Evolutionary conservation across 2,113 vertebrate genomes (phyloP).

Genomic region (Camelus dromedarius): DNA sequence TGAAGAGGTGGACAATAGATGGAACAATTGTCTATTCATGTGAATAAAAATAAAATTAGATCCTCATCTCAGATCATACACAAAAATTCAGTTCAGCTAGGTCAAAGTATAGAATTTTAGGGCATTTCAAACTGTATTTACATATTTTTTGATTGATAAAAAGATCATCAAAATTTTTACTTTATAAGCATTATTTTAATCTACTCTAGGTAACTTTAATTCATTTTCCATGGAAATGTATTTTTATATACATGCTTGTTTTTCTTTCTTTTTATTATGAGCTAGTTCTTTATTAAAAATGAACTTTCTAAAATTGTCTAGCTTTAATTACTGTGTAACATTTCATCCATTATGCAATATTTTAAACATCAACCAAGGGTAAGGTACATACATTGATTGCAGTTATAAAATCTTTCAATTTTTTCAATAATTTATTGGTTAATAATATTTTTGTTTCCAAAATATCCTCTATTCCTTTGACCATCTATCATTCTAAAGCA

Average conservation of each 20-base stretch:
- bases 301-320: not conserved
- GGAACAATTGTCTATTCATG: not conserved
- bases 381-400: not conserved
- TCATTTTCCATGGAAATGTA: not conserved
- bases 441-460: not conserved
- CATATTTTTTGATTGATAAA: not conserved
- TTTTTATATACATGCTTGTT: not conserved
- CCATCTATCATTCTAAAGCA: not conserved
- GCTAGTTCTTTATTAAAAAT: not conserved
- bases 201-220: not conserved
- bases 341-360: not conserved
- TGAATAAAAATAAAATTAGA: not conserved
- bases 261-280: not conserved
- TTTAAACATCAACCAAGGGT: not conserved
- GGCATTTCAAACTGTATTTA: not conserved
- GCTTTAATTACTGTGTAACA: not conserved
- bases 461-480: not conserved
- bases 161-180: not conserved
- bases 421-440: not conserved
- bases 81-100: not conserved
- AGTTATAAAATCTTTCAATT: not conserved
- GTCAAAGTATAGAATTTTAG: not conserved
- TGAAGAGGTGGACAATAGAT: not conserved
- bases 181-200: not conserved
- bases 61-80: not conserved